Conservation (phyloP, 2,113 vertebrate genomes). For the Triplophysa rosa region DNA sequence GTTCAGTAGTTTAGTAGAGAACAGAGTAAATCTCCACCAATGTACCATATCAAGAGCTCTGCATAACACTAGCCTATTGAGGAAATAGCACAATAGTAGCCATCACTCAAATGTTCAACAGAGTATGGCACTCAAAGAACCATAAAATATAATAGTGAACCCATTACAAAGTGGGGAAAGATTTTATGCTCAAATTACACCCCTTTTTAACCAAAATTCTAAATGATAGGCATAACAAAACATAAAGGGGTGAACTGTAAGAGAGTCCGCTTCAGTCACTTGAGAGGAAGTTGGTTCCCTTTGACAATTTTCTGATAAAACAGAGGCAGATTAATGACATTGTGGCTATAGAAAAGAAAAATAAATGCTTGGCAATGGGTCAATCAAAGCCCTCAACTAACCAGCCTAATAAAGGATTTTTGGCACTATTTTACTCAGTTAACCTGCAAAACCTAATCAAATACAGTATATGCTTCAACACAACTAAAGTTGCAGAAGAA, state of each 20-base stretch:
- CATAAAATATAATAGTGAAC: not conserved
- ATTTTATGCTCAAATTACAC: not conserved
- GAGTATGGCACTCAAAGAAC: not conserved
- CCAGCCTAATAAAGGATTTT: not conserved
- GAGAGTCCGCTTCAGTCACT: not conserved
- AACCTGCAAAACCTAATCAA: not conserved
- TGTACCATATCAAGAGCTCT: not conserved
- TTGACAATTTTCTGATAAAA: not conserved
- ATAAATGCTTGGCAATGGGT: not conserved
- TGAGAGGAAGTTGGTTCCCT: not conserved
- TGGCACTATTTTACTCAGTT: not conserved
- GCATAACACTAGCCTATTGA: not conserved
- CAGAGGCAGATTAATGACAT: not conserved
- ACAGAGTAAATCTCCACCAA: not conserved
- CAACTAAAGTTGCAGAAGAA: not conserved
- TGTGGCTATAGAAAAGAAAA: not conserved
- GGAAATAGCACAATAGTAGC: not conserved
- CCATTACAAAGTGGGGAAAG: not conserved
- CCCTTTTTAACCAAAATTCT: not conserved
- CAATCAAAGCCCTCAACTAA: not conserved
- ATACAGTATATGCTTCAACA: too few species aligned
- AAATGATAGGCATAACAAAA: not conserved
- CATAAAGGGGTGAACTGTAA: not conserved
- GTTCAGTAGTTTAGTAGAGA: not conserved
- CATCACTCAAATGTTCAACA: not conserved